Base-by-base conservation (phyloP, 2,888 invertebrate species). In the Lepidonotus clava region DNA sequence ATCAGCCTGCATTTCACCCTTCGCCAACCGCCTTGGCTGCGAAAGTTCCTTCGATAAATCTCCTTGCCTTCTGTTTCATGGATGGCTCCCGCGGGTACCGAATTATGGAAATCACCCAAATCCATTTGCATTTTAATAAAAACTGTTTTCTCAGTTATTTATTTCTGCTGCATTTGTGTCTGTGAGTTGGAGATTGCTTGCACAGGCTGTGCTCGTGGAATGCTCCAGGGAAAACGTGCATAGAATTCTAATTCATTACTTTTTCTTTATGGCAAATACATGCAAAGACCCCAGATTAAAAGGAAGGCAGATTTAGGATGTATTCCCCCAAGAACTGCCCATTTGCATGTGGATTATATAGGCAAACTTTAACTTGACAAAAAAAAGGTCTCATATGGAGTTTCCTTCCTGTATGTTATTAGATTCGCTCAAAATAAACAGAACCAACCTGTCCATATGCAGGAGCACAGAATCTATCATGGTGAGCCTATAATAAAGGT, bases 101-200 rank as follows among this genome's bases (percentile, higher is more conserved):
- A 61, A 61, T 61, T 61, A 61, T 61, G 61, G 61, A 61, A 61
- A 61, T 61, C 28, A 4, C 24, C 61, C 28, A 2, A 61, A 14
- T 24, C 61, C 24, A 61, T 61, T 61, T 61, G 28, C 61, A 61
- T 61, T 61, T 61, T 61, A 32, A 61, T 61, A 61, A 61, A 61
- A 61, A 61, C 61, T 61, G 61, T 4, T 4, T 61, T 61, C 61
- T 61, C 61, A 28, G 61, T 24, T n/a, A 61, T 61, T 61, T 61
- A 28, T 61, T 61, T 61, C 24, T 28, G 61, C 32, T 11, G 24
- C 61, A 61, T 61, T 24, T 28, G 28, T 24, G 61, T 11, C 61
- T 61, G 61, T 11, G 61, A 61, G 28, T 28, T 28, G 28, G 2
- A n/a, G 61, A 61, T 61, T 61, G 61, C n/a, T 61, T 4, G 61